Evolutionary conservation across 2,113 vertebrate genomes (phyloP).

Genomic region (Nothocercus nigrocapillus): DNA sequence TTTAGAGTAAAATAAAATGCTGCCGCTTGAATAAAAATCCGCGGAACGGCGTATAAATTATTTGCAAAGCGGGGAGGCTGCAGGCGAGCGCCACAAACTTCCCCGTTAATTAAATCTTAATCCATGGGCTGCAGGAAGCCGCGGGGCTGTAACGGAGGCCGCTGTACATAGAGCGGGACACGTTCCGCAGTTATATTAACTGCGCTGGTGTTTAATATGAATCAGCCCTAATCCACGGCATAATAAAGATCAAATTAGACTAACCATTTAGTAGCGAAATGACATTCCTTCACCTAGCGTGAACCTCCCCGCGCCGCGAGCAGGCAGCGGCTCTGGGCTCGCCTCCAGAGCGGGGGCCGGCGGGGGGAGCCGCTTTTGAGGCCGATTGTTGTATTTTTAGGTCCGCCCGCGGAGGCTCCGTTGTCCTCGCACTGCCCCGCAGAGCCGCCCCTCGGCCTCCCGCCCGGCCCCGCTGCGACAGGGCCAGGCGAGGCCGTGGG

Average conservation of each 20-base stretch:
- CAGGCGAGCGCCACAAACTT: conserved; percentile 43
- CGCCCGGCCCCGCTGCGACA: neutral
- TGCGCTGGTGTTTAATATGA: conserved; percentile 64
- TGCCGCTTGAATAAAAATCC: conserved; percentile 59
- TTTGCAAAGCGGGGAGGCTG: conserved; percentile 55
- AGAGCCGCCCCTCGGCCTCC: neutral
- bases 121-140: conserved; percentile 31
- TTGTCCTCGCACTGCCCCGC: neutral
- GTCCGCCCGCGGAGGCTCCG: neutral
- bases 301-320: neutral
- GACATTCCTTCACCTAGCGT: conserved; percentile 66
- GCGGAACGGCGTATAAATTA: conserved; percentile 48
- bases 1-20: conserved; percentile 48
- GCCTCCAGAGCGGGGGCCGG: neutral
- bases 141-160: neutral
- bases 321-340: neutral
- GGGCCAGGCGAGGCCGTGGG: neutral
- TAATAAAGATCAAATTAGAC: conserved; percentile 74
- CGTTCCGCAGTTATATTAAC: conserved; percentile 32
- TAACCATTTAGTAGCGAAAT: conserved; percentile 76
- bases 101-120: conserved; percentile 71
- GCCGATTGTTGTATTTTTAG: neutral
- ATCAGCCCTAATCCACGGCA: conserved; percentile 69
- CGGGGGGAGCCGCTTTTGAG: neutral
- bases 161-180: conserved; percentile 22